Percentiles rank a stretch among this genome's conserved stretches.
Evolutionary conservation across 92 coral and sea anemone genomes (phyloP).

Genomic region (Galaxea fascicularis): DNA sequence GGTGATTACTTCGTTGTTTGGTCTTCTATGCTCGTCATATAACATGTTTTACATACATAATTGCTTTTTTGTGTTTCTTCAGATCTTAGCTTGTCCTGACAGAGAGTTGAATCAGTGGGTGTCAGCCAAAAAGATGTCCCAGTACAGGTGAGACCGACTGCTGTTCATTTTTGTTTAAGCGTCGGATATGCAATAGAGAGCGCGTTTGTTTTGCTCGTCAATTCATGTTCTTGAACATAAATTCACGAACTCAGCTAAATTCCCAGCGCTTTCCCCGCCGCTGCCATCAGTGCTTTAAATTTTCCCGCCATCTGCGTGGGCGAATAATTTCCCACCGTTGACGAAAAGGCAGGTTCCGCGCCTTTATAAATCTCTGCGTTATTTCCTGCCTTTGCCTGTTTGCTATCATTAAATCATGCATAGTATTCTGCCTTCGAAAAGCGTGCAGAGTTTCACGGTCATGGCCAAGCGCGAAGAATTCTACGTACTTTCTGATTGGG

Average conservation of each 20-base stretch:
- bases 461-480: no score
- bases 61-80: background rate
- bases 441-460: background rate
- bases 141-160: constrained; percentile 75
- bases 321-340: no score
- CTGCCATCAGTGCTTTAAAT: no score
- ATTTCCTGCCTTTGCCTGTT: no score
- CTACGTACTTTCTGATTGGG: background rate
- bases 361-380: no score
- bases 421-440: background rate
- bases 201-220: background rate
- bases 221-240: background rate
- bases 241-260: background rate
- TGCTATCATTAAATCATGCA: no score
- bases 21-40: background rate
- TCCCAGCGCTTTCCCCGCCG: background rate
- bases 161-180: background rate
- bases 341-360: no score
- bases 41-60: background rate
- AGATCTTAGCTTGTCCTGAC: constrained; percentile 88
- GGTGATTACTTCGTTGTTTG: background rate
- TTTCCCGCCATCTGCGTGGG: no score
- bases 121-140: constrained; percentile 89
- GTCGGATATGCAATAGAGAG: background rate
- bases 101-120: constrained; percentile 96